A percentile compares a stretch with the other conserved stretches of the same genome.
These are phyloP conservation scores for Peromyscus nudipes DNA, from an alignment of 2,797 vertebrate genomes.

Conservation along the genomic window DNA sequence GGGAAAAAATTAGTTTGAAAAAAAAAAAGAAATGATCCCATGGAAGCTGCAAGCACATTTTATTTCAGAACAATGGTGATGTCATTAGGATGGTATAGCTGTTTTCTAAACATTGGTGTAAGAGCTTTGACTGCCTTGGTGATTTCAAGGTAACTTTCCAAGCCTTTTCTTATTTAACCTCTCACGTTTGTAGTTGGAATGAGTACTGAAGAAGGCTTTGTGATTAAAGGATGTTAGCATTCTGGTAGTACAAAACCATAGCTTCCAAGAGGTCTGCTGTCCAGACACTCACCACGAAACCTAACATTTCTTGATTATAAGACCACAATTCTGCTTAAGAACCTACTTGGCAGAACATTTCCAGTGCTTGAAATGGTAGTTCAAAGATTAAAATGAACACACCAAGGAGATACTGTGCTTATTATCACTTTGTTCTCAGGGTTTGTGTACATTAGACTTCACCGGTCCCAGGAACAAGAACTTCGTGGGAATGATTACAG, in stretches of 20 bases:
- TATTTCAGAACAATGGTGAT: background rate
- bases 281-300: conserved; percentile 6
- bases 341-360: conserved; percentile 36
- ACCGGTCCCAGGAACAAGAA: background rate
- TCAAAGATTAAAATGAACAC: background rate
- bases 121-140: background rate
- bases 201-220: conserved; percentile 15
- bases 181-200: conserved; percentile 22
- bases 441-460: background rate
- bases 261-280: background rate
- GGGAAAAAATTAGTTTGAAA: background rate
- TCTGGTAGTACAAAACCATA: background rate
- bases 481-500: conserved; percentile 18
- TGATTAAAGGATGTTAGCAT: conserved; percentile 21
- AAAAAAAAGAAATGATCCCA: background rate
- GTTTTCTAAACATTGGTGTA: background rate
- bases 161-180: conserved; percentile 20
- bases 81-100: background rate
- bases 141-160: background rate
- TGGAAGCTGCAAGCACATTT: conserved; percentile 6
- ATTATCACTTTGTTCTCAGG: background rate
- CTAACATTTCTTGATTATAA: background rate
- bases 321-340: background rate
- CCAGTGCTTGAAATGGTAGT: background rate
- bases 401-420: background rate